phyloP scores from a whole-genome alignment of 2,113 vertebrate genomes.

The Pseudopipra pipra region DNA sequence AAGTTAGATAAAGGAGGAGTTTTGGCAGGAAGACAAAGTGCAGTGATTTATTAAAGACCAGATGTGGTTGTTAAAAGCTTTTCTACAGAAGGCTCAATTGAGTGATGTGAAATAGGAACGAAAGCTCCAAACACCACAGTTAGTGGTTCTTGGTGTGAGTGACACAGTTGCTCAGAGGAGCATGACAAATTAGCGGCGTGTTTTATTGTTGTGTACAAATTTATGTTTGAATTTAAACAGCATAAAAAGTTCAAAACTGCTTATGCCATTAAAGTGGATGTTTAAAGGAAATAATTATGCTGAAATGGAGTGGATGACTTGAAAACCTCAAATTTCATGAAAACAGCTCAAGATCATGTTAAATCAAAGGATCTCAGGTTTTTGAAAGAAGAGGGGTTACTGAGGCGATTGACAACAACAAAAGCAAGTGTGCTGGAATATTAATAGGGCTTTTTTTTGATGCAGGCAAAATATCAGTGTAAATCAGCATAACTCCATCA shows the following conservation, averaged over 20 bases:
- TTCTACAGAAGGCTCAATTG: conserved; percentile 76
- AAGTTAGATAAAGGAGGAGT: conserved; percentile 92
- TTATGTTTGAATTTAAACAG: conserved; percentile 65
- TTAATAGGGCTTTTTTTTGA: conserved; percentile 39
- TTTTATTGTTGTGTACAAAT: conserved; percentile 74
- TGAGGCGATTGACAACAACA: background rate
- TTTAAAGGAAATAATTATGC: conserved; percentile 52
- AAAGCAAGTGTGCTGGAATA: conserved; percentile 8
- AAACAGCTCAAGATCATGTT: conserved; percentile 24
- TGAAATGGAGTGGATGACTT: conserved; percentile 13
- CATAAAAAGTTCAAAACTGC: conserved; percentile 48
- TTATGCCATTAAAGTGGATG: conserved; percentile 29
- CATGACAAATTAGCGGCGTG: conserved; percentile 62
- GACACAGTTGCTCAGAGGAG: conserved; percentile 67
- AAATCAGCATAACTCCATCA: background rate
- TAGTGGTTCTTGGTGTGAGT: conserved; percentile 66
- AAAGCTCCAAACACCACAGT: conserved; percentile 52
- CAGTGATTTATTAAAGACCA: conserved; percentile 90
- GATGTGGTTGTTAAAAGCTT: conserved; percentile 89
- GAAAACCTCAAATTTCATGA: conserved; percentile 11
- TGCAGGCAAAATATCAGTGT: background rate
- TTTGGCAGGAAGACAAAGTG: conserved; percentile 92
- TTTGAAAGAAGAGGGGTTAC: conserved; percentile 9
- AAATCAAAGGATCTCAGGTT: conserved; percentile 45
- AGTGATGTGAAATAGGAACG: conserved; percentile 73